phyloP scores from a whole-genome alignment of 1,140 invertebrate genomes.

The Eupristina koningsbergeri region DNA sequence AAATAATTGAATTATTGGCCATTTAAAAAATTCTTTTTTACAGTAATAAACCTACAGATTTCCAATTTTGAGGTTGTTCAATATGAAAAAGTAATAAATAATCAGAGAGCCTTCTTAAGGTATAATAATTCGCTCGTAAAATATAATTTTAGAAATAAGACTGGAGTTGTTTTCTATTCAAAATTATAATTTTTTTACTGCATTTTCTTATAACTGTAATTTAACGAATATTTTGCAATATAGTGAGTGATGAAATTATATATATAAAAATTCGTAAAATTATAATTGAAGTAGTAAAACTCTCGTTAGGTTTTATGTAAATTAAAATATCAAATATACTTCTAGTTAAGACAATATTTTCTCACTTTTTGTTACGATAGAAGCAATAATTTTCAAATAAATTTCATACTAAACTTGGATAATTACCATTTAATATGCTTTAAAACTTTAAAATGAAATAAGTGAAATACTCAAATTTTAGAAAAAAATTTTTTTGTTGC shows the following conservation, averaged over 20 bases:
- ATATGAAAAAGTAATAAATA: neutral
- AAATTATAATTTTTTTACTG: neutral
- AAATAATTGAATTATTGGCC: neutral
- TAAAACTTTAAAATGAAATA: too few relatives aligned
- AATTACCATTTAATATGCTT: neutral
- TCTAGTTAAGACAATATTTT: neutral
- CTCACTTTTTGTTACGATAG: neutral
- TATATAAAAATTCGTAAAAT: conserved; percentile 13
- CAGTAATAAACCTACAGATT: neutral
- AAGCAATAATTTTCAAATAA: neutral
- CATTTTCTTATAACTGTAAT: neutral
- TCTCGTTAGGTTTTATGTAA: neutral
- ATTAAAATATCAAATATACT: neutral
- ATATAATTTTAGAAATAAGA: neutral
- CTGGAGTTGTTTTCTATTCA: neutral
- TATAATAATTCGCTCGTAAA: conserved; percentile 7
- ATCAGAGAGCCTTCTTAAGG: neutral
- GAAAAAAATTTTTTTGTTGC: too few relatives aligned
- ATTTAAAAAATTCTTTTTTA: neutral
- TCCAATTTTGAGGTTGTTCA: neutral
- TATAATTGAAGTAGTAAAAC: neutral
- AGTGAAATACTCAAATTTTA: too few relatives aligned
- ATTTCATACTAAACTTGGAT: neutral
- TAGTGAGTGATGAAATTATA: neutral
- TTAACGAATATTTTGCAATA: neutral